Evolutionary conservation across 1,140 invertebrate species (phyloP).

Genomic region (Magallana gigas): DNA sequence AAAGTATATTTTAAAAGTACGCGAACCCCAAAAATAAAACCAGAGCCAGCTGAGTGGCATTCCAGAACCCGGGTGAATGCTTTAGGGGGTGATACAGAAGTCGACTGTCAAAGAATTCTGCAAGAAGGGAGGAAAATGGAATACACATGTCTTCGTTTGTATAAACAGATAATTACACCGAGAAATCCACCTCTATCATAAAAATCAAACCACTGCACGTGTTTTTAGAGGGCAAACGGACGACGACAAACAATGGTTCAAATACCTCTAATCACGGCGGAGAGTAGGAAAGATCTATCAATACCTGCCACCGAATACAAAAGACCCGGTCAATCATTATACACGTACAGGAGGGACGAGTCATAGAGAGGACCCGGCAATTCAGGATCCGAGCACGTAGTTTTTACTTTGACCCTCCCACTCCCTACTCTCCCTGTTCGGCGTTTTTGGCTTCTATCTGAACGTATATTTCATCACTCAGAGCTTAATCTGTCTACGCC

Average conservation of each 20-base stretch:
- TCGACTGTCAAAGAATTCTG: slow-evolving; percentile 21
- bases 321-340: too few relatives aligned
- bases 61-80: neutral
- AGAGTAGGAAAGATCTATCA: too few relatives aligned
- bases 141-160: neutral
- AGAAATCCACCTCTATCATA: slow-evolving; percentile 7
- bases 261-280: slow-evolving; percentile 4
- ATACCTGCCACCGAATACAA: too few relatives aligned
- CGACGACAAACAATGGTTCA: neutral
- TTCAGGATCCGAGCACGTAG: too few relatives aligned
- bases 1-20: neutral
- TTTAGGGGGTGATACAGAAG: neutral
- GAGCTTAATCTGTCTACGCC: neutral
- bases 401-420: too few relatives aligned
- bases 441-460: too few relatives aligned
- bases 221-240: neutral
- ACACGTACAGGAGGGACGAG: too few relatives aligned
- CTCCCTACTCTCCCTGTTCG: too few relatives aligned
- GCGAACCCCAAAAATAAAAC: neutral
- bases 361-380: too few relatives aligned
- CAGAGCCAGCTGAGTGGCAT: neutral
- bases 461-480: neutral
- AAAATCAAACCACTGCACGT: neutral
- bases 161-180: neutral
- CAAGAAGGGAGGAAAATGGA: neutral